Evolutionary conservation across 2,888 invertebrate species (phyloP).

Genomic region (Ennomos quercinarius): DNA sequence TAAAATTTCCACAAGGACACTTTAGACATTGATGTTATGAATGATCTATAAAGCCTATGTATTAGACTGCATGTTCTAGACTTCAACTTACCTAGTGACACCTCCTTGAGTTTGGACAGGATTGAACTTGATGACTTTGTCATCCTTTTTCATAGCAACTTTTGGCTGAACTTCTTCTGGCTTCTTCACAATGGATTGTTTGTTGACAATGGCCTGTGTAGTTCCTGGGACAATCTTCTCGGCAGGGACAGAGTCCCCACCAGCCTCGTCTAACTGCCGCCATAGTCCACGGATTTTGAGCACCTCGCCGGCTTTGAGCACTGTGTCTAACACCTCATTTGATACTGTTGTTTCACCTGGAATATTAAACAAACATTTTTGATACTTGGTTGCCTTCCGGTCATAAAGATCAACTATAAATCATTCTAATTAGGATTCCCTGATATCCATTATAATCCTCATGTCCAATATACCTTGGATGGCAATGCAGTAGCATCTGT

Average conservation of each 20-base stretch:
- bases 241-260: conserved; percentile 58
- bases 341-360: conserved; percentile 92
- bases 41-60: too few relatives aligned
- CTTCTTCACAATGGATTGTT: conserved; percentile 62
- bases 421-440: too few relatives aligned
- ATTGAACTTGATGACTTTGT: conserved; percentile 76
- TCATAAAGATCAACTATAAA: too few relatives aligned
- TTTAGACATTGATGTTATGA: too few relatives aligned
- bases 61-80: not conserved
- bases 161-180: conserved; percentile 66
- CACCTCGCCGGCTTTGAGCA: conserved; percentile 92
- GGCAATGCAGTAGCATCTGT: too few relatives aligned
- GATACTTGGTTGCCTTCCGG: too few relatives aligned
- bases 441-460: too few relatives aligned
- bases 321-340: conserved; percentile 92
- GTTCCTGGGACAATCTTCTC: conserved; percentile 61
- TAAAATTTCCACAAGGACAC: too few relatives aligned
- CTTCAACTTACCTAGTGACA: conserved; percentile 59
- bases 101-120: conserved; percentile 63
- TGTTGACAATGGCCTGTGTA: conserved; percentile 55
- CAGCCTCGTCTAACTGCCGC: conserved; percentile 86
- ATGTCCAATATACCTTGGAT: too few relatives aligned
- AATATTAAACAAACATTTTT: conserved; percentile 2
- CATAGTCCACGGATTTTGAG: conserved; percentile 93
- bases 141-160: conserved; percentile 78